These are phyloP conservation scores for Tigriopus californicus DNA, from an alignment of 2,888 invertebrate species.

Conservation along the genomic window DNA sequence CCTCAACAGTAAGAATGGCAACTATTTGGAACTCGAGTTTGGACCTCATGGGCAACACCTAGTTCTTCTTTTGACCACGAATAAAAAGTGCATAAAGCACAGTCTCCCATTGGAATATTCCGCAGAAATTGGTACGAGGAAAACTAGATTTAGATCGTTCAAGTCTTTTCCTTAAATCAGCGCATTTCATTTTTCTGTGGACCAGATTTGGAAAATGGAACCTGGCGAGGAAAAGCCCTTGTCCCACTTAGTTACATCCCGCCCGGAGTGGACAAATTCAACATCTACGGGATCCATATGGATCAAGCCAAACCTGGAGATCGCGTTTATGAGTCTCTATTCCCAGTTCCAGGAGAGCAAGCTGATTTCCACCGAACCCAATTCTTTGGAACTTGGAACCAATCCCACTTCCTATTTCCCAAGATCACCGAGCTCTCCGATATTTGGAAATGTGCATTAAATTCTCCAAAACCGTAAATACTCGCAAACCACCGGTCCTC, in stretches of 20 bases:
- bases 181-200: conserved; percentile 19
- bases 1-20: conserved; percentile 17
- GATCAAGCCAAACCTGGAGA: conserved; percentile 24
- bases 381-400: background rate
- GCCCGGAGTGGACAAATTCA: conserved; percentile 29
- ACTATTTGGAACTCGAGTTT: conserved; percentile 19
- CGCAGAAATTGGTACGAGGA: conserved; percentile 26
- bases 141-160: too few relatives aligned
- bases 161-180: too few relatives aligned
- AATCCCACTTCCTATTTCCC: background rate
- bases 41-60: conserved; percentile 19
- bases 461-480: too few relatives aligned
- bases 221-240: conserved; percentile 27
- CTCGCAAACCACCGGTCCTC: too few relatives aligned
- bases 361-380: conserved; percentile 2
- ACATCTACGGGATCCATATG: conserved; percentile 33
- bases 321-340: conserved; percentile 23
- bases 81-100: conserved; percentile 17
- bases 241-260: conserved; percentile 28
- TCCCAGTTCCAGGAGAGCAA: background rate
- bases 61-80: conserved; percentile 17
- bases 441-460: too few relatives aligned
- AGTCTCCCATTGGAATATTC: conserved; percentile 22
- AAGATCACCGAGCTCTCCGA: background rate
- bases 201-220: conserved; percentile 33